Evolutionary conservation across 2,113 vertebrate species (phyloP).

Genomic region (Struthidea cinerea): DNA sequence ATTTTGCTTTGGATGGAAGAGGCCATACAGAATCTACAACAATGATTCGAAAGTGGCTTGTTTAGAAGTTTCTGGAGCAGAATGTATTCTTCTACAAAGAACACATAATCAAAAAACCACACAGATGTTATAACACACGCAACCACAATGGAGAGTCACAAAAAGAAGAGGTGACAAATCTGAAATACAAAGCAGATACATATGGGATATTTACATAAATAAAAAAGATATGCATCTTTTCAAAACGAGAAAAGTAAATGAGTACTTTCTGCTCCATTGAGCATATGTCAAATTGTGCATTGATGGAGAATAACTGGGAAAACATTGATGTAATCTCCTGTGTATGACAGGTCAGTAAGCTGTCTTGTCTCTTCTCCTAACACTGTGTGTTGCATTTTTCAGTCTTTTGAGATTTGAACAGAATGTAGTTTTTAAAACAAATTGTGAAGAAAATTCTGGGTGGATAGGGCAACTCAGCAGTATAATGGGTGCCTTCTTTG

Average conservation of each 20-base stretch:
- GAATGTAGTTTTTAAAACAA: not conserved
- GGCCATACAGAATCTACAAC: too few species aligned
- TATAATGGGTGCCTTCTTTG: not conserved
- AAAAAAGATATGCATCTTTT: not conserved
- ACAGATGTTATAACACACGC: not conserved
- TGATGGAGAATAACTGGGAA: not conserved
- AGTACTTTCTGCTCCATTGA: not conserved
- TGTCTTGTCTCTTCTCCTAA: not conserved
- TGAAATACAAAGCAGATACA: not conserved
- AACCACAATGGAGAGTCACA: not conserved
- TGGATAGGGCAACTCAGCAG: not conserved
- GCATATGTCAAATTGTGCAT: not conserved
- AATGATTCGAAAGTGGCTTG: fast-evolving
- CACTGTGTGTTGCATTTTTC: not conserved
- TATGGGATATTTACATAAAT: not conserved
- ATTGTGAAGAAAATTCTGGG: not conserved
- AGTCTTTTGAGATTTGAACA: not conserved
- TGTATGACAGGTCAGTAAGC: not conserved
- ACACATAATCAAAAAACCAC: not conserved
- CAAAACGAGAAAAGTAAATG: not conserved
- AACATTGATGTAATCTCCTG: not conserved
- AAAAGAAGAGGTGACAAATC: not conserved
- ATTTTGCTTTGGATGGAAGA: not conserved
- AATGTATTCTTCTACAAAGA: not conserved
- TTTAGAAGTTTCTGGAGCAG: not conserved